A percentile compares a stretch with the other conserved stretches of the same genome.
phyloP scores from a whole-genome alignment of 2,113 vertebrate genomes.

The Coptodon rendalli region DNA sequence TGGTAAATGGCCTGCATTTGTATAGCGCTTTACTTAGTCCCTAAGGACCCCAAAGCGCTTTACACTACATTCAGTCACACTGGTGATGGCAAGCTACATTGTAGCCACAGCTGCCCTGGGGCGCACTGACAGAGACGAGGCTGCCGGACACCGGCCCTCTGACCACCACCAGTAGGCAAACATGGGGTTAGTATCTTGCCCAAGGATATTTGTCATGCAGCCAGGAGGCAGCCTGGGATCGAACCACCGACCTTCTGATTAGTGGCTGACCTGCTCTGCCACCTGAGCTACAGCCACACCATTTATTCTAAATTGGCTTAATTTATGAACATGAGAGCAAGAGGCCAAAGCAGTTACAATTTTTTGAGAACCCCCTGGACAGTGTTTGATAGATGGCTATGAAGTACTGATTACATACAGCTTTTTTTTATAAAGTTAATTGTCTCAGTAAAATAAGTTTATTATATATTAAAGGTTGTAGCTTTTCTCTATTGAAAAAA shows the following conservation, averaged over 20 bases:
- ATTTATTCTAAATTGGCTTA: not conserved
- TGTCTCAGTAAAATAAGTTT: not conserved
- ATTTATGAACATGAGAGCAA: not conserved
- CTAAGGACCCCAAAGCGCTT: not conserved
- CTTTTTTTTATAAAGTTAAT: not conserved
- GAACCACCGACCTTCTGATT: accelerated
- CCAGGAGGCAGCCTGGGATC: not conserved
- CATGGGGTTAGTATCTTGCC: not conserved
- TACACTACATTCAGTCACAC: not conserved
- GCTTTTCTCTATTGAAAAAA: not conserved
- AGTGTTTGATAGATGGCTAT: not conserved
- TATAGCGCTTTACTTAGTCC: not conserved
- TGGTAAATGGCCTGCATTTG: not conserved
- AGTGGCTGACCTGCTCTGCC: not conserved
- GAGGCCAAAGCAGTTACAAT: not conserved
- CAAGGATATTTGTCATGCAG: not conserved
- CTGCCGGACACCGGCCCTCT: not conserved
- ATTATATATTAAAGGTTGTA: not conserved
- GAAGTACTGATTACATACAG: not conserved
- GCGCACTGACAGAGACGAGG: not conserved
- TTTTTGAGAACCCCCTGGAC: not conserved
- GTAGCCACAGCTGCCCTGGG: not conserved
- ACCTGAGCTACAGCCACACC: not conserved
- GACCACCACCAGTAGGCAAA: not conserved
- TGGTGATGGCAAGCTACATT: not conserved